These are phyloP conservation scores for Pilophorus perplexus DNA, from an alignment of 2,888 invertebrate species.

Conservation along the genomic window DNA sequence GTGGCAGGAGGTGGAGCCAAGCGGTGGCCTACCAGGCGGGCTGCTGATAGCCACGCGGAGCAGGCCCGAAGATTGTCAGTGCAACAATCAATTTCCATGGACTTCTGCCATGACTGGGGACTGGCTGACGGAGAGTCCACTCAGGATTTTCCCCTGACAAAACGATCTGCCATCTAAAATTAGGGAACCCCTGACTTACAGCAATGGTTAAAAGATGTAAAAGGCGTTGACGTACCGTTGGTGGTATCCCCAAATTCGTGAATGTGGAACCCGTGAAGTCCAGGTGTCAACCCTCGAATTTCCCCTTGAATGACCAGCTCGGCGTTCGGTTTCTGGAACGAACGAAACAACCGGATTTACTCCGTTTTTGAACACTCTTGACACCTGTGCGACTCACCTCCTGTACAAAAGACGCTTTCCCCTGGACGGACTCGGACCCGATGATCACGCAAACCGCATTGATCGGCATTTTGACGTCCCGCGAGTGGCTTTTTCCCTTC, in stretches of 20 bases:
- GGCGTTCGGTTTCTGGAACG: conserved; percentile 57
- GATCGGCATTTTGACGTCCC: conserved; percentile 54
- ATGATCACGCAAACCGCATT: conserved; percentile 81
- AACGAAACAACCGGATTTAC: neutral
- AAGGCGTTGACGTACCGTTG: conserved; percentile 65
- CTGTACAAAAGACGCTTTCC: conserved; percentile 78
- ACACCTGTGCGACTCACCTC: conserved; percentile 62
- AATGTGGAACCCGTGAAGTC: conserved; percentile 86
- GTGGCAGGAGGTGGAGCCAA: too few species aligned
- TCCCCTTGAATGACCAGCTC: conserved; percentile 76
- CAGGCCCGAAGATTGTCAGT: too few species aligned
- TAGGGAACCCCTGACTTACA: too few species aligned
- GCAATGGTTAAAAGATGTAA: too few species aligned
- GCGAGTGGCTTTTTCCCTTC: too few species aligned
- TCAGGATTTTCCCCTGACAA: too few species aligned
- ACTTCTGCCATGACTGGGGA: too few species aligned
- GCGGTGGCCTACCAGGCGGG: too few species aligned
- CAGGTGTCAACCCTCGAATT: conserved; percentile 74
- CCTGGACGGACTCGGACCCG: conserved; percentile 69
- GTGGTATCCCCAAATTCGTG: conserved; percentile 96
- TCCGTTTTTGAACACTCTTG: neutral
- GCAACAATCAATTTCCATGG: too few species aligned
- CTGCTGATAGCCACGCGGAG: too few species aligned
- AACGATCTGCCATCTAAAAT: too few species aligned
- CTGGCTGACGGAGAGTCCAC: too few species aligned